Percentiles rank a stretch among this genome's conserved stretches.
phyloP scores from a whole-genome alignment of 2,113 vertebrate species.

The Ceuthmochares aereus region DNA sequence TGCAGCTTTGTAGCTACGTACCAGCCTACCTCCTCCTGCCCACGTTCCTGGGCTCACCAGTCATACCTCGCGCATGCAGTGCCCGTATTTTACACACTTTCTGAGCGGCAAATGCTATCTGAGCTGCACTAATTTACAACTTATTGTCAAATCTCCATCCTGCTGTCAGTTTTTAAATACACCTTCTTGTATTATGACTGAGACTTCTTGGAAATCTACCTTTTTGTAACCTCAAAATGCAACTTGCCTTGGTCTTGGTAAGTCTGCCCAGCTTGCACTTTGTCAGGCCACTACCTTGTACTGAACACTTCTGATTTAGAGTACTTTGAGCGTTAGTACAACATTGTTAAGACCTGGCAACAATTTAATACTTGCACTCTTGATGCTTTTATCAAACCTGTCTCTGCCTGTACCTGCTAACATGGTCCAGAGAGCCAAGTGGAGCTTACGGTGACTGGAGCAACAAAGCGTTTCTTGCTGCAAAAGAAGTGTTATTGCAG shows the following conservation, averaged over 20 bases:
- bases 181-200: neutral
- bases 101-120: neutral
- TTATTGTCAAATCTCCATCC: neutral
- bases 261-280: neutral
- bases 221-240: neutral
- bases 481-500: neutral
- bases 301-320: neutral
- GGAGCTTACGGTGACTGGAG: neutral
- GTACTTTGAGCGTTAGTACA: rapidly evolving
- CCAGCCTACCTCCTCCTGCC: neutral
- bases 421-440: neutral
- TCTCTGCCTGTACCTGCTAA: neutral
- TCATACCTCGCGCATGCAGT: neutral
- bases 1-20: neutral
- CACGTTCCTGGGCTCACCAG: rapidly evolving
- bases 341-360: neutral
- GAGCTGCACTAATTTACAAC: rapidly evolving
- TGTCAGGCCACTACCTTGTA: neutral
- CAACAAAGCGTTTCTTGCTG: neutral
- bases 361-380: neutral
- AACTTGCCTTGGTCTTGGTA: neutral
- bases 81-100: neutral
- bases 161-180: neutral
- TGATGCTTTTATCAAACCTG: neutral
- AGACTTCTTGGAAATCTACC: neutral